Evolutionary conservation across 2,888 invertebrate species (phyloP).

Genomic region (Steromphala cineraria): DNA sequence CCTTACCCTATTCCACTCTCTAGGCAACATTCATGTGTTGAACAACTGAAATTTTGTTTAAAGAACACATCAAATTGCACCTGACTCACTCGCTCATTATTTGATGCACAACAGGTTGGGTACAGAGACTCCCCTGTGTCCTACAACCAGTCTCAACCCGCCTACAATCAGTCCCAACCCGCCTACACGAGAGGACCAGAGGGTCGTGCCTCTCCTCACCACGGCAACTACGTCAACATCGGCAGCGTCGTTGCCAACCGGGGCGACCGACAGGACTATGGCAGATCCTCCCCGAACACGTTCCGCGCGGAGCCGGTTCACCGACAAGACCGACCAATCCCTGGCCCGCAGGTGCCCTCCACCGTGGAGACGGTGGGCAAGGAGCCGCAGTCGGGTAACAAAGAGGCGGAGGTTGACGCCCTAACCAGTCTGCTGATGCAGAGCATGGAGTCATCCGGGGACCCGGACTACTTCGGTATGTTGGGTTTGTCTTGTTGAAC

Average conservation of each 20-base stretch:
- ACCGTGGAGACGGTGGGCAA: neutral
- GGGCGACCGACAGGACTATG: slow-evolving; percentile 22
- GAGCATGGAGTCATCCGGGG: slow-evolving; percentile 81
- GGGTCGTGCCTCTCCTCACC: slow-evolving; percentile 39
- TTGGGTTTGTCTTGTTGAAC: neutral
- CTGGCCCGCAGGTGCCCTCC: slow-evolving; percentile 62
- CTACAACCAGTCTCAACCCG: neutral
- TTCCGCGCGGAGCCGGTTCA: slow-evolving; percentile 24
- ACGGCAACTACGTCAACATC: slow-evolving; percentile 59
- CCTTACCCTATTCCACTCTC: too few relatives aligned
- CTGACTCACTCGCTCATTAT: too few relatives aligned
- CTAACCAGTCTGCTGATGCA: slow-evolving; percentile 91
- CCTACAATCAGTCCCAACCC: neutral
- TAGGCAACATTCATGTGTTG: too few relatives aligned
- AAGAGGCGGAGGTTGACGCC: slow-evolving; percentile 91
- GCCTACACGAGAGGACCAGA: slow-evolving; percentile 18
- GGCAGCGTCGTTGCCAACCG: slow-evolving; percentile 38
- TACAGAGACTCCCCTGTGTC: slow-evolving; percentile 19
- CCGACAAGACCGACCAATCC: slow-evolving; percentile 53
- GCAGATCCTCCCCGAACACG: neutral
- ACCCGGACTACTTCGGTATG: slow-evolving; percentile 82
- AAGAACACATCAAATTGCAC: too few relatives aligned
- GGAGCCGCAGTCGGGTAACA: slow-evolving; percentile 63
- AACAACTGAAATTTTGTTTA: too few relatives aligned
- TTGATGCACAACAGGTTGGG: too few relatives aligned